These are phyloP conservation scores for Simalia tracyae DNA, from an alignment of 2,797 vertebrate species.

Conservation along the genomic window DNA sequence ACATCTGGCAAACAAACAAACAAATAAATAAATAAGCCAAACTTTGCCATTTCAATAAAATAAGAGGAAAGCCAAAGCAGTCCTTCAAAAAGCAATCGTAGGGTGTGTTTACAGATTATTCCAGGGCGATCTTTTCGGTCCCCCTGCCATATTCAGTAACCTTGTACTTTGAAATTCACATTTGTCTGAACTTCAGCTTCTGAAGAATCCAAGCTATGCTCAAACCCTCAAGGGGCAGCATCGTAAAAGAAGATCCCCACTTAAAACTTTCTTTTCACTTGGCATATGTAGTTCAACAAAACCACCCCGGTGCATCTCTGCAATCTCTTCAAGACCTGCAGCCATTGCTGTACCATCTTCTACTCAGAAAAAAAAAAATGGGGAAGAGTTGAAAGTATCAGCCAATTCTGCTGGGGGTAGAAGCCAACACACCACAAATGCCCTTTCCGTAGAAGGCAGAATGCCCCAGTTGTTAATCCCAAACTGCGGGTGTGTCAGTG, in stretches of 20 bases:
- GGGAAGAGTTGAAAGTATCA: neutral
- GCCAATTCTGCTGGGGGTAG: neutral
- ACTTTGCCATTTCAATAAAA: neutral
- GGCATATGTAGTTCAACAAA: neutral
- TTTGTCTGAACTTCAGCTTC: neutral
- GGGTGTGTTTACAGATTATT: neutral
- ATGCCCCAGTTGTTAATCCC: neutral
- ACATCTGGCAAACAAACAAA: neutral
- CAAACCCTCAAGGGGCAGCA: neutral
- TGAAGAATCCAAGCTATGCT: neutral
- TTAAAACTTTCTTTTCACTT: neutral
- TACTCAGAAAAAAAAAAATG: neutral
- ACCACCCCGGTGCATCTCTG: neutral
- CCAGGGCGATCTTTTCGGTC: neutral
- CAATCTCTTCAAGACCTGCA: neutral
- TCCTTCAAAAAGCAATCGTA: neutral
- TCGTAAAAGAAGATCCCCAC: neutral
- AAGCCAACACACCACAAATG: neutral
- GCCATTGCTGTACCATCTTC: conserved; percentile 1
- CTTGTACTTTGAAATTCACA: neutral
- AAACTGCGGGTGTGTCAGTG: neutral
- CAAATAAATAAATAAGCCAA: neutral
- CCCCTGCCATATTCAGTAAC: neutral
- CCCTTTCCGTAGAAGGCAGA: neutral
- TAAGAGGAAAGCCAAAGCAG: no score